A percentile compares a stretch with the other conserved stretches of the same genome.
Conservation (phyloP, 2,888 invertebrate species). For the Ormyrus pomaceus region DNA sequence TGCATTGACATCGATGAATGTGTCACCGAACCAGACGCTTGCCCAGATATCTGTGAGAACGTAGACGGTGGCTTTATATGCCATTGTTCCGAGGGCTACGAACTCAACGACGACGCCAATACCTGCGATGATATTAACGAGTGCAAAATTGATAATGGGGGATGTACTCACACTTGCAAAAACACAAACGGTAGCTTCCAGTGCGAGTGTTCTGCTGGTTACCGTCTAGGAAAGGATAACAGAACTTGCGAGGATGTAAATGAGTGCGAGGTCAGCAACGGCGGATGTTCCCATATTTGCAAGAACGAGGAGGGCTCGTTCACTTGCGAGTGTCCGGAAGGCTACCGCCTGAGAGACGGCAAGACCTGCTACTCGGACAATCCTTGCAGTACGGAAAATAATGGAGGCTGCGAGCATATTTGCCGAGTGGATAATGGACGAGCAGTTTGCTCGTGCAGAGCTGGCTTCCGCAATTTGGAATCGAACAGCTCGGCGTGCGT, state of each 20-base stretch:
- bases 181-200: conserved; percentile 65
- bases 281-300: conserved; percentile 77
- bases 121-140: conserved; percentile 59
- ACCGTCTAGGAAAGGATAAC: conserved; percentile 70
- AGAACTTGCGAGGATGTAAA: conserved; percentile 74
- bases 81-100: conserved; percentile 77
- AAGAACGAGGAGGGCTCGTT: conserved; percentile 73
- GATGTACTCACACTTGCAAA: conserved; percentile 65
- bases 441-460: conserved; percentile 65
- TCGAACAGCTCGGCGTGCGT: conserved; percentile 67
- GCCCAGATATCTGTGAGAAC: conserved; percentile 77
- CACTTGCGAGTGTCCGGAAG: conserved; percentile 70
- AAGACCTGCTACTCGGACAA: conserved; percentile 71
- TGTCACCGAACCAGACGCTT: conserved; percentile 71
- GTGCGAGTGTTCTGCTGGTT: conserved; percentile 79
- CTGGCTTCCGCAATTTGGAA: conserved; percentile 74
- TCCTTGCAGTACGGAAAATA: conserved; percentile 64
- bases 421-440: conserved; percentile 61
- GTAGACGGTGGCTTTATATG: conserved; percentile 78
- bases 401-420: conserved; percentile 76
- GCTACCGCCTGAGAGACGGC: conserved; percentile 73
- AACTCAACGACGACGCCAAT: conserved; percentile 64
- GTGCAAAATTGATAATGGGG: conserved; percentile 70
- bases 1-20: conserved; percentile 76
- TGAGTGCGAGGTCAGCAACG: conserved; percentile 73